phyloP scores from a whole-genome alignment of 2,888 invertebrate species.

The Halocaridina rubra region DNA sequence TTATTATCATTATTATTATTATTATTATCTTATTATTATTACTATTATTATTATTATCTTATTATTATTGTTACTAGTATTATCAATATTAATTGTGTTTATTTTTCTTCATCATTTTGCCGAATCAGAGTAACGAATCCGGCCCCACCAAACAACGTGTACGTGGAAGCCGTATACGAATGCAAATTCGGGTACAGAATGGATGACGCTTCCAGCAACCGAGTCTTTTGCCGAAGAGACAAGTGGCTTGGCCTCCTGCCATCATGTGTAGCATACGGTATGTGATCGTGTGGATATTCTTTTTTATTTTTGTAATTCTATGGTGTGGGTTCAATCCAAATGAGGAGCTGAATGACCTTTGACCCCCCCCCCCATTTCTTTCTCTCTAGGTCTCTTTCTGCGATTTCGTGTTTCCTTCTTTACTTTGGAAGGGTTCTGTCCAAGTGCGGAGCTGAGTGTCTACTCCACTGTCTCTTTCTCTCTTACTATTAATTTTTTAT shows the following conservation, averaged over 20 bases:
- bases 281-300: constrained; percentile 8
- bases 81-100: not conserved
- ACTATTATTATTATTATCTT: too few species aligned
- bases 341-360: too few species aligned
- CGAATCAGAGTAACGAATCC: constrained; percentile 65
- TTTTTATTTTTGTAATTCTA: not conserved
- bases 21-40: too few species aligned
- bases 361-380: too few species aligned
- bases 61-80: not conserved
- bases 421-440: too few species aligned
- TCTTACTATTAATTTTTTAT: too few species aligned
- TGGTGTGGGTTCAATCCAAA: too few species aligned
- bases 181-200: constrained; percentile 73
- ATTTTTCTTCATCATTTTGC: not conserved
- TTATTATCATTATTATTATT: too few species aligned
- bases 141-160: constrained; percentile 69
- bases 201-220: constrained; percentile 70
- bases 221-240: constrained; percentile 73
- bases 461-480: too few species aligned
- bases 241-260: constrained; percentile 74
- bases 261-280: constrained; percentile 68
- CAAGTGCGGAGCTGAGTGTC: too few species aligned
- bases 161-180: constrained; percentile 73
- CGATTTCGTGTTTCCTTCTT: too few species aligned
- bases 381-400: too few species aligned